These are phyloP conservation scores for Microcebus griseorufus DNA, from an alignment of 2,113 vertebrate species.

Conservation along the genomic window DNA sequence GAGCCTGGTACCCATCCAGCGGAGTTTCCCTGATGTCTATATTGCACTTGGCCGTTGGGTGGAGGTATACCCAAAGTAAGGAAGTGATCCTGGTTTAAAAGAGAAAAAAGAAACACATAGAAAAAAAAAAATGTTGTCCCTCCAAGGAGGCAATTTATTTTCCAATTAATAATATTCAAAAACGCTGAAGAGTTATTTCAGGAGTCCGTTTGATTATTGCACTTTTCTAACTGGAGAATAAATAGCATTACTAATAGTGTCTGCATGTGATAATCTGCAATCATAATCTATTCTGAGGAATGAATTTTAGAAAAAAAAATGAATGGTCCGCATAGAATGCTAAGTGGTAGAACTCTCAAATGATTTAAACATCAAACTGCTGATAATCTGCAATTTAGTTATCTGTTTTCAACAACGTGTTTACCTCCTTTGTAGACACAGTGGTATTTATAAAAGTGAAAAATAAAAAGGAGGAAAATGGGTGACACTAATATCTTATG, in stretches of 20 bases:
- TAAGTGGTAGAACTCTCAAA: background rate
- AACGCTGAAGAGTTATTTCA: slow-evolving; percentile 5
- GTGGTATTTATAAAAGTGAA: slow-evolving; percentile 35
- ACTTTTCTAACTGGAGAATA: background rate
- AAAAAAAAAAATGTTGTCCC: background rate
- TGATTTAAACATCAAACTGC: background rate
- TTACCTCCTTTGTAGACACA: background rate
- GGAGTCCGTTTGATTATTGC: background rate
- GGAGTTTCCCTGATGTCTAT: slow-evolving; percentile 84
- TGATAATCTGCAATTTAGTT: background rate
- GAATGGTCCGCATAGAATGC: background rate
- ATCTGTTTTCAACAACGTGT: background rate
- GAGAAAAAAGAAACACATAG: background rate
- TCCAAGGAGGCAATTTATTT: slow-evolving; percentile 39
- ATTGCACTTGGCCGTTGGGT: slow-evolving; percentile 85
- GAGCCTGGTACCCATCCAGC: slow-evolving; percentile 75
- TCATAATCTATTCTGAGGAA: background rate
- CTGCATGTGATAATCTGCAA: background rate
- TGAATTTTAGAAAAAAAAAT: background rate
- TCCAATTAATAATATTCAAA: slow-evolving; percentile 55
- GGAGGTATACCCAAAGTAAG: slow-evolving; percentile 85
- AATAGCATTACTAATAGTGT: background rate
- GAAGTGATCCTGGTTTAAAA: slow-evolving; percentile 20
- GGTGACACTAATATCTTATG: background rate
- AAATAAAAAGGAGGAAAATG: background rate